Conservation (phyloP, 2,113 vertebrate species). For the Gorilla gorilla region DNA sequence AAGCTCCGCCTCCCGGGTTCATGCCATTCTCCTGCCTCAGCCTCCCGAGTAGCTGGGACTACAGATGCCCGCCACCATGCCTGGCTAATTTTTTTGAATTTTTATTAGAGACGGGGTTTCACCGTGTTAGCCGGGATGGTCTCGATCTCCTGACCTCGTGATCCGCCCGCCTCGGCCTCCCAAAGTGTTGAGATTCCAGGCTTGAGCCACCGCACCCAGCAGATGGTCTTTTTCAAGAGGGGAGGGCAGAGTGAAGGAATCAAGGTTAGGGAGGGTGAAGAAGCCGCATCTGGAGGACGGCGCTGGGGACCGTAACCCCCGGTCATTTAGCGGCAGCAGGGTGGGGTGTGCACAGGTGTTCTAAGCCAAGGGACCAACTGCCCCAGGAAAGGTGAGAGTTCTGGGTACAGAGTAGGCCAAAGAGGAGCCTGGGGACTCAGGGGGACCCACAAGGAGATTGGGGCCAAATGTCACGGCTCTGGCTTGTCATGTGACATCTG, state of each 20-base stretch:
- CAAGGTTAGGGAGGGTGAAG: neutral
- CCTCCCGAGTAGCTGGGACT: too few species aligned
- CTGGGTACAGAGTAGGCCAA: neutral
- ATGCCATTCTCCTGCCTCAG: too few species aligned
- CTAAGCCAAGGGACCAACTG: neutral
- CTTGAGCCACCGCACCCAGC: too few species aligned
- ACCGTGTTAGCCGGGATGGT: too few species aligned
- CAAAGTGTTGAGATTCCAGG: too few species aligned
- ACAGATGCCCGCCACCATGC: too few species aligned
- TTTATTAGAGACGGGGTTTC: too few species aligned
- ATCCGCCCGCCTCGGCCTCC: too few species aligned
- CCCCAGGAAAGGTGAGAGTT: neutral
- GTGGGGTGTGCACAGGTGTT: neutral
- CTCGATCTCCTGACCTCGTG: too few species aligned
- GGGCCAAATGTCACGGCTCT: accelerated
- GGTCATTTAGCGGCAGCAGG: too few species aligned
- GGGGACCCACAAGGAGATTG: neutral
- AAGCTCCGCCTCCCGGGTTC: too few species aligned
- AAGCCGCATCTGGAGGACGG: neutral
- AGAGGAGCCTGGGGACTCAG: neutral
- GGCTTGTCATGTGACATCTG: neutral
- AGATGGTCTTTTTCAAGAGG: neutral
- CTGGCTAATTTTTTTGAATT: too few species aligned
- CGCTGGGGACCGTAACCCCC: neutral
- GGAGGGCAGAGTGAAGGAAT: neutral